Evolutionary conservation across 2,797 vertebrate species (phyloP).

Genomic region (Cossypha polioptera): DNA sequence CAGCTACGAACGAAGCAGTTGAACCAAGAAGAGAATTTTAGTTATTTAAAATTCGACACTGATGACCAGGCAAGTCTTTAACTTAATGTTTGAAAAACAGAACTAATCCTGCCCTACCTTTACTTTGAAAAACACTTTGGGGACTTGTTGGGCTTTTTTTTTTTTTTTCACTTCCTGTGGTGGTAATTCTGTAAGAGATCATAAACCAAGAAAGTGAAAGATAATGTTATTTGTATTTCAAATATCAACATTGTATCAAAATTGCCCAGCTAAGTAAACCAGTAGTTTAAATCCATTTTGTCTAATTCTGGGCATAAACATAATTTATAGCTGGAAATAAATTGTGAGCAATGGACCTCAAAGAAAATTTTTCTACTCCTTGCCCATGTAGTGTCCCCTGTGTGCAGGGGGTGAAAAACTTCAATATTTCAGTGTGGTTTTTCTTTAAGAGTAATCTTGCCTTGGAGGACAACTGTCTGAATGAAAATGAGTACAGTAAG

Average conservation of each 20-base stretch:
- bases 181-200: not conserved
- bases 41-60: not conserved
- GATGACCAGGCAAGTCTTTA: not conserved
- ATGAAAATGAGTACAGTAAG: not conserved
- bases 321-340: not conserved
- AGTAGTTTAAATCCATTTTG: not conserved
- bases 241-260: not conserved
- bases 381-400: fast-evolving
- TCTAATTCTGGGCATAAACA: not conserved
- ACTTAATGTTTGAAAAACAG: not conserved
- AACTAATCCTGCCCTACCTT: not conserved
- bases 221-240: not conserved
- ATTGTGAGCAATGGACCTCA: not conserved
- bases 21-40: not conserved
- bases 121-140: not conserved
- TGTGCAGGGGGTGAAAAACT: not conserved
- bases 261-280: not conserved
- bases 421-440: not conserved
- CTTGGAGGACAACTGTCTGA: not conserved
- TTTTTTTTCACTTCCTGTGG: not conserved
- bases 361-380: not conserved
- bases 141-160: not conserved
- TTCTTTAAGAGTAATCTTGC: not conserved
- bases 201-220: not conserved
- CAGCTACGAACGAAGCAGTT: not conserved